Conservation (phyloP, 2,113 vertebrate species). For the Crotalus helleri region DNA sequence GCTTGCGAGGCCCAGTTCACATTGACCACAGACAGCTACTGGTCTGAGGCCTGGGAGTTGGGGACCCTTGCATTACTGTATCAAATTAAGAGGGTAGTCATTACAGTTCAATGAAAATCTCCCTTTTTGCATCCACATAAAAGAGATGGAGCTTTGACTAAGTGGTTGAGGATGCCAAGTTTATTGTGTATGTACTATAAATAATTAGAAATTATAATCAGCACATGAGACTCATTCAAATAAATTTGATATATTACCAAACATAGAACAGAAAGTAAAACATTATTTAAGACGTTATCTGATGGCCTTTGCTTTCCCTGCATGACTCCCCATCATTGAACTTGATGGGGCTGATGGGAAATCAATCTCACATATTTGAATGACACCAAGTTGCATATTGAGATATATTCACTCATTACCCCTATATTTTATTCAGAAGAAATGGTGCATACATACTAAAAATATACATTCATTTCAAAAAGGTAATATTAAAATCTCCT, state of each 20-base stretch:
- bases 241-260: not conserved
- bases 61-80: not conserved
- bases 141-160: not conserved
- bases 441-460: not conserved
- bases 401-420: not conserved
- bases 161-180: not conserved
- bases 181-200: not conserved
- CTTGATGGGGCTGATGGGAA: not conserved
- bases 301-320: not conserved
- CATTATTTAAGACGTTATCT: not conserved
- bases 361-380: not conserved
- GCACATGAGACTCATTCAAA: not conserved
- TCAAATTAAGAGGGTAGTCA: not conserved
- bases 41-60: not conserved
- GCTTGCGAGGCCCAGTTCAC: not conserved
- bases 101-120: not conserved
- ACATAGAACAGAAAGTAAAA: not conserved
- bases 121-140: not conserved
- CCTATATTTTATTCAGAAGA: not conserved
- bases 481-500: not conserved
- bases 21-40: not conserved
- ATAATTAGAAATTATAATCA: not conserved
- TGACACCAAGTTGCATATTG: not conserved
- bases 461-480: constrained; percentile 5
- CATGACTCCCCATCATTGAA: not conserved